These are phyloP conservation scores for Platynereis dumerilii DNA, from an alignment of 2,888 invertebrate species.

Conservation along the genomic window DNA sequence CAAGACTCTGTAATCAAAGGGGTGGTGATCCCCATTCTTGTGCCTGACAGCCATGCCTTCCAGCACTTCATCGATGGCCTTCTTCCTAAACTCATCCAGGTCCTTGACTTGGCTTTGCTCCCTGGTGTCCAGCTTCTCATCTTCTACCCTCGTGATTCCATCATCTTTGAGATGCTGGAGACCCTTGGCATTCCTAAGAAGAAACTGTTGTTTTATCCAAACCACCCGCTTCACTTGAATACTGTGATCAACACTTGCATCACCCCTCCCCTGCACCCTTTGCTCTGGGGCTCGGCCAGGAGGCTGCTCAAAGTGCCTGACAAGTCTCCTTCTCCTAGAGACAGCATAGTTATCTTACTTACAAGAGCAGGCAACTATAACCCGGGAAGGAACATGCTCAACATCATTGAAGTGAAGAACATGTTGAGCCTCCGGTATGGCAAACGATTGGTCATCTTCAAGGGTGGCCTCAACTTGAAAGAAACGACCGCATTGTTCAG, in stretches of 20 bases:
- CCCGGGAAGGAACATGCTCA: slow-evolving; percentile 21
- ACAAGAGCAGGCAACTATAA: slow-evolving; percentile 17
- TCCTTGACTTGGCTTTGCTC: slow-evolving; percentile 5
- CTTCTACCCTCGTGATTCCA: slow-evolving; percentile 15
- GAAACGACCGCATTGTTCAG: slow-evolving; percentile 17
- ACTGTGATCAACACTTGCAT: slow-evolving; percentile 21
- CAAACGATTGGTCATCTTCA: slow-evolving; percentile 16
- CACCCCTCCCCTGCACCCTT: slow-evolving; percentile 28
- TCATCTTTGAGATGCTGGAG: slow-evolving; percentile 24
- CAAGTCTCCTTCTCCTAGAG: background rate
- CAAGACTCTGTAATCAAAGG: too few relatives aligned
- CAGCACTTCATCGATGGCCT: slow-evolving; percentile 36
- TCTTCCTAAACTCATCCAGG: slow-evolving; percentile 32
- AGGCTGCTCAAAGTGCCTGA: background rate
- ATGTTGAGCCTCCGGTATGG: slow-evolving; percentile 15
- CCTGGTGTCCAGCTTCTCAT: slow-evolving; percentile 19
- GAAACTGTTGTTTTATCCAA: slow-evolving; percentile 11
- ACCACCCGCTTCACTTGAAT: background rate
- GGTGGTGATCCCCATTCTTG: slow-evolving; percentile 23
- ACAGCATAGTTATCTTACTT: slow-evolving; percentile 16
- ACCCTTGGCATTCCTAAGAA: slow-evolving; percentile 16
- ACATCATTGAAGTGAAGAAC: slow-evolving; percentile 15
- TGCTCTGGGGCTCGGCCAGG: slow-evolving; percentile 21
- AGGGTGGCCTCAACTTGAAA: slow-evolving; percentile 11
- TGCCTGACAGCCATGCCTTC: slow-evolving; percentile 26